phyloP scores from a whole-genome alignment of 1,140 invertebrate genomes.

The Diachasma alloeum region DNA sequence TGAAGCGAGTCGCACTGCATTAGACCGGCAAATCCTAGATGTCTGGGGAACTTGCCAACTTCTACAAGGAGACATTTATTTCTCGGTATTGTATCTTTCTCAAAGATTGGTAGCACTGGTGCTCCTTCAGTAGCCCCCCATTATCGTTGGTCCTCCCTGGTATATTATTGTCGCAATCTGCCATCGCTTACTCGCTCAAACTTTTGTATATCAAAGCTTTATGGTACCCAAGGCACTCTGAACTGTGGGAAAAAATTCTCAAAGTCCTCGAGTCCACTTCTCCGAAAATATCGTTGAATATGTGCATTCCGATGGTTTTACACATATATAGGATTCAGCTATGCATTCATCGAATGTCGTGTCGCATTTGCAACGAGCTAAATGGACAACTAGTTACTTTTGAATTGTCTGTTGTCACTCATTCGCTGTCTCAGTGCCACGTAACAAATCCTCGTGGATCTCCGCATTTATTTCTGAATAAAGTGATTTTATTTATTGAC shows the following conservation, averaged over 20 bases:
- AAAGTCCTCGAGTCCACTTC: neutral
- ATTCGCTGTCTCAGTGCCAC: too few relatives aligned
- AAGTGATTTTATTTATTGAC: neutral
- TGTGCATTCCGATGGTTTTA: slow-evolving; percentile 46
- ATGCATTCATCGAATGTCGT: slow-evolving; percentile 27
- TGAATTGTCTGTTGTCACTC: too few relatives aligned
- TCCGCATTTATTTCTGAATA: neutral
- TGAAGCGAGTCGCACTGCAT: slow-evolving; percentile 36
- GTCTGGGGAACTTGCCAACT: slow-evolving; percentile 52
- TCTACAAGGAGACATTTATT: slow-evolving; percentile 58
- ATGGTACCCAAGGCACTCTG: neutral
- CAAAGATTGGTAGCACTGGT: too few relatives aligned
- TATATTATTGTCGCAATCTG: slow-evolving; percentile 38
- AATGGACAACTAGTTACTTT: neutral
- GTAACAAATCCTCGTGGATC: too few relatives aligned
- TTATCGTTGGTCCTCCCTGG: slow-evolving; percentile 49
- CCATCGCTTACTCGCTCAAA: slow-evolving; percentile 15
- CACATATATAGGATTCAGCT: slow-evolving; percentile 33
- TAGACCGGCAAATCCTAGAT: slow-evolving; percentile 53
- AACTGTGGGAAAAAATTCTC: neutral
- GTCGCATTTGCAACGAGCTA: neutral
- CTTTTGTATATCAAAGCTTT: too few relatives aligned
- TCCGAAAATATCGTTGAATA: slow-evolving; percentile 32
- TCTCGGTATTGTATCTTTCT: slow-evolving; percentile 43
- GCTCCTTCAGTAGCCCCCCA: slow-evolving; percentile 38